Conservation (phyloP, 2,888 invertebrate genomes). For the Lamellibrachia columna region DNA sequence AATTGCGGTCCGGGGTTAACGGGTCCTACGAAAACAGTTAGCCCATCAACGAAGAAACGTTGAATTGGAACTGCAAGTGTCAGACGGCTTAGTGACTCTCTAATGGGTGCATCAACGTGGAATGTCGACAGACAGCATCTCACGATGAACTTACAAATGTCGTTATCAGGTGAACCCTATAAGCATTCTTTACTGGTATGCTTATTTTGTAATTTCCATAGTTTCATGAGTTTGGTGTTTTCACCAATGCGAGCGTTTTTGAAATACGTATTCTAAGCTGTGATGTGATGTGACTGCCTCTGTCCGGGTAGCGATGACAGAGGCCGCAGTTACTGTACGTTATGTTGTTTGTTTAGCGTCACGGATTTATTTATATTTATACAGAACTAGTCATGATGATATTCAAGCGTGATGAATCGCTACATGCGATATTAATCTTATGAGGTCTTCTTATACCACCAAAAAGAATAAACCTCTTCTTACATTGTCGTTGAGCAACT, state of each 20-base stretch:
- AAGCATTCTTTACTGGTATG: background rate
- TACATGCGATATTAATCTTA: background rate
- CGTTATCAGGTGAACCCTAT: background rate
- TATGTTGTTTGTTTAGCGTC: background rate
- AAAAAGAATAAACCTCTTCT: background rate
- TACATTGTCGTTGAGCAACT: background rate
- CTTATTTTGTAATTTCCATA: background rate
- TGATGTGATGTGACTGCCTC: background rate
- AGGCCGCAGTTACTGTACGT: background rate
- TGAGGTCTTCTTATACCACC: background rate
- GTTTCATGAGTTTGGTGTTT: background rate
- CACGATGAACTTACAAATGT: background rate
- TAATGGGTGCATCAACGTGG: background rate
- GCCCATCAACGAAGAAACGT: background rate
- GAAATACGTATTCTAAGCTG: background rate
- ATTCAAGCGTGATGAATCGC: background rate
- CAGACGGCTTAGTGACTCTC: background rate
- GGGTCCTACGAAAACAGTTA: background rate
- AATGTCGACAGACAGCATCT: background rate
- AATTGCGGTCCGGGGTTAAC: background rate
- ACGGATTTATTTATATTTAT: background rate
- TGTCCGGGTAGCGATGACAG: background rate
- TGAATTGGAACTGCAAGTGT: background rate
- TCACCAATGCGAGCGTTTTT: background rate
- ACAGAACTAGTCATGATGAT: background rate